These are phyloP conservation scores for Brachypodius melanocephalos DNA, from an alignment of 2,113 vertebrate species.

Conservation along the genomic window DNA sequence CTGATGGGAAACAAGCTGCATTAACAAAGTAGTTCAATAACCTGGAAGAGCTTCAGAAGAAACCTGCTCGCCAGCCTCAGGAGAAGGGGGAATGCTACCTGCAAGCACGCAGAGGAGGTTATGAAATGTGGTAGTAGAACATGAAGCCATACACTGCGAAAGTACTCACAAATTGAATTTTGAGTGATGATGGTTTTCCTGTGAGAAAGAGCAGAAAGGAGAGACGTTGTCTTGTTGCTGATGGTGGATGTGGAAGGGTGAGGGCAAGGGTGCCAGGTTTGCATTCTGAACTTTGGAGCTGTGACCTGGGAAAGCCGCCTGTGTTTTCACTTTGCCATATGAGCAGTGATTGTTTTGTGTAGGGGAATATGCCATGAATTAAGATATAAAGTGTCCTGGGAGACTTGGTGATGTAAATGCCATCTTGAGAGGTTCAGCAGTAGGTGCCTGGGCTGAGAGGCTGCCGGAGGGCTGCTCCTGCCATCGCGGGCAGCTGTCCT, in stretches of 20 bases:
- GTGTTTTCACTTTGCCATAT: neutral
- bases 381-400: neutral
- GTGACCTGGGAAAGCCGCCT: neutral
- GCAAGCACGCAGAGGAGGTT: neutral
- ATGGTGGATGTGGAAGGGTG: neutral
- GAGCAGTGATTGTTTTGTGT: neutral
- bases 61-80: neutral
- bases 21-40: constrained; percentile 29
- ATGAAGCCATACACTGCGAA: neutral
- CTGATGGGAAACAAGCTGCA: constrained; percentile 37
- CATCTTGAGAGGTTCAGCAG: neutral
- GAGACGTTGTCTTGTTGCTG: neutral
- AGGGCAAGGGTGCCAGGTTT: neutral
- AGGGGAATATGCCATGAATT: neutral
- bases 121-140: neutral
- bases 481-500: fast-evolving
- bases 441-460: neutral
- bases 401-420: neutral
- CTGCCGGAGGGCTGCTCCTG: neutral
- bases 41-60: constrained; percentile 20
- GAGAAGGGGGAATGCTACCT: neutral
- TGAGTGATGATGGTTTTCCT: neutral
- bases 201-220: neutral
- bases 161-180: neutral
- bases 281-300: neutral